phyloP scores from a whole-genome alignment of 2,888 invertebrate genomes.

The Machimus rusticus region DNA sequence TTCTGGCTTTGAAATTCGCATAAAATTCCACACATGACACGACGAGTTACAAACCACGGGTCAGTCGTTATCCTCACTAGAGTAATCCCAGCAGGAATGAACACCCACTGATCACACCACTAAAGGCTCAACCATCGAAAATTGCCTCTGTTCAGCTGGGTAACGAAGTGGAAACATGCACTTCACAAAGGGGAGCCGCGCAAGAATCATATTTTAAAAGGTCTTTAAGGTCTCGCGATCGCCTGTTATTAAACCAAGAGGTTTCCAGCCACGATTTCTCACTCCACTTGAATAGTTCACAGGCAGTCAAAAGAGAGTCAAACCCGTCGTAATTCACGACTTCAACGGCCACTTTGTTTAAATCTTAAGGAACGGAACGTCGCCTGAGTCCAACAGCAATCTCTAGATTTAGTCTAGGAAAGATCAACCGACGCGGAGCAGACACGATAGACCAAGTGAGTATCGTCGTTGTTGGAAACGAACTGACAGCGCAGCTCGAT shows the following conservation, averaged over 20 bases:
- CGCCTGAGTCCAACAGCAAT: background rate
- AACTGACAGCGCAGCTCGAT: background rate
- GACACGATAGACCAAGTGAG: conserved; percentile 8
- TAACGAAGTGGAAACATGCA: conserved; percentile 11
- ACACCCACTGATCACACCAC: conserved; percentile 6
- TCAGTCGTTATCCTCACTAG: background rate
- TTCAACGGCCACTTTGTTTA: conserved; percentile 18
- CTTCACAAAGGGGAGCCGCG: conserved; percentile 1
- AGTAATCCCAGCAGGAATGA: conserved; percentile 3
- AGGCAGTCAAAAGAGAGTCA: conserved; percentile 6
- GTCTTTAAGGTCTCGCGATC: conserved; percentile 15
- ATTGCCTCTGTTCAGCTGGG: conserved; percentile 15
- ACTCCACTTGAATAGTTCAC: conserved; percentile 23
- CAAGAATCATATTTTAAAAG: conserved; percentile 29
- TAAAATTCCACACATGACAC: conserved; percentile 10
- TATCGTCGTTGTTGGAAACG: conserved; percentile 9
- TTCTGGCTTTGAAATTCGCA: background rate
- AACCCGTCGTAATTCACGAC: conserved; percentile 27
- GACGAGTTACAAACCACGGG: background rate
- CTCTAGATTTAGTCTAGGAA: background rate
- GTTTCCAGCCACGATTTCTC: conserved; percentile 20
- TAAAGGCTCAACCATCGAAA: background rate
- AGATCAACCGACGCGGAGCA: background rate
- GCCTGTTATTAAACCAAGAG: conserved; percentile 1
- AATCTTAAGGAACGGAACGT: background rate